Conservation (phyloP, 2,797 vertebrate genomes). For the Sebastolobus altivelis region DNA sequence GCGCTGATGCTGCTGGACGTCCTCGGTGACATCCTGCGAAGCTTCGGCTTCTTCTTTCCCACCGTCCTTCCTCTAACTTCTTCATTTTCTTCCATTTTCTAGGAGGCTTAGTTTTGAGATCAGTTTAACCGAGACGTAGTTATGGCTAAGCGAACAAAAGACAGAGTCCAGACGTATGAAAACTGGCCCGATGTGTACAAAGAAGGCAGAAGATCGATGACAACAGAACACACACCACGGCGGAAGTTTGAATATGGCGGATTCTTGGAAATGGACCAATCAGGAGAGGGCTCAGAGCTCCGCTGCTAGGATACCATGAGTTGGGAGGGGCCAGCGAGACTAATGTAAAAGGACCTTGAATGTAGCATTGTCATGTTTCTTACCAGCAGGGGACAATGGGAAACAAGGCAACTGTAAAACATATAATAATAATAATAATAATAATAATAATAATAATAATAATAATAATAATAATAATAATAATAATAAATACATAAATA, state of each 20-base stretch:
- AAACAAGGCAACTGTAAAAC: not conserved
- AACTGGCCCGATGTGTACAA: constrained; percentile 50
- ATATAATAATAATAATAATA: not conserved
- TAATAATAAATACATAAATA: no score
- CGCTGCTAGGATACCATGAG: constrained; percentile 29
- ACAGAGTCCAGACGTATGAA: not conserved
- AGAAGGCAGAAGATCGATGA: constrained; percentile 56
- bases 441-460: no score
- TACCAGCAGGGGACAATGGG: not conserved
- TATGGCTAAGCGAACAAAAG: not conserved
- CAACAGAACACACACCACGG: constrained; percentile 64
- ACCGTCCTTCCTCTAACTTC: constrained; percentile 34
- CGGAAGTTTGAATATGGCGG: constrained; percentile 86
- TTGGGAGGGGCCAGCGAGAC: constrained; percentile 59
- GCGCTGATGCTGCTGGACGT: constrained; percentile 60
- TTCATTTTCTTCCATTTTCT: constrained; percentile 78
- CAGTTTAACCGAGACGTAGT: fast-evolving
- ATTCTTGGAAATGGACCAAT: constrained; percentile 79
- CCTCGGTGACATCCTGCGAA: constrained; percentile 74
- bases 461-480: not conserved
- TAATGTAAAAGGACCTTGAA: constrained; percentile 11
- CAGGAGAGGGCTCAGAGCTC: constrained; percentile 25
- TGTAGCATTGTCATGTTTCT: not conserved
- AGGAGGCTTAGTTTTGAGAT: not conserved
- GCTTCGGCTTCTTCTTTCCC: constrained; percentile 57